Base-by-base conservation (phyloP, 2,797 vertebrate species). In the Aplochiton taeniatus region DNA sequence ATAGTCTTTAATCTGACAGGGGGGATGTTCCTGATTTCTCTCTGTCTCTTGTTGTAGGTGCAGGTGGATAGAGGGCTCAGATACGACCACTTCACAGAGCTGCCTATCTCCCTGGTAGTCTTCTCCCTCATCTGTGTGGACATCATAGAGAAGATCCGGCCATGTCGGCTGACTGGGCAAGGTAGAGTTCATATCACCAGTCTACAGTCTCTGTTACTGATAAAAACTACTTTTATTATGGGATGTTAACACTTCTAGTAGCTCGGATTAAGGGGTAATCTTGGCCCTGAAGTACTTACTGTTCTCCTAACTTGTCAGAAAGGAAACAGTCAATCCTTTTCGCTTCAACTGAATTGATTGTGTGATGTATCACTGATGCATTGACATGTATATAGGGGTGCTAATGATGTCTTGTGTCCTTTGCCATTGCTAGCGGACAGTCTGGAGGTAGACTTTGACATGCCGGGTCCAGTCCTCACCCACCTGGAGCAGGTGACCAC, bases 41-140 rank as follows among this genome's bases (percentile, higher is more conserved):
- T 48, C 2, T 41, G n/a, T 60, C 50, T 20, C 46, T 65, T 66
- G 53, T 77, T 70, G 66, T 69, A 94, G 94, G 81, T 94, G 74
- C 92, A 93, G 80, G 78, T 87, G 77, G 86, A 87, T 58, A 0
- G 1, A 4, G 54, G 56, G 17, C 0, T 12, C 1, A 4, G 0
- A 0, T 52, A 67, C 0, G 87, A 93, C n/a, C 54, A 45, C 45
- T 90, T 94, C 46, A 44, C 75, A 4, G 93, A 95, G 76, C 65
- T 94, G 20, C 91, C 92, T 0, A 88, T 93, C 1, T 95, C 94
- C 45, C 66, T 95, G 82, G 91, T 95, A 66, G 74, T 95, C 17
- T 76, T 89, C 47, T 90, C 74, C 16, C 87, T 95, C 76, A 85
- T 95, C 62, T 56, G 88, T 61, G 87, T 93, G 73, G 94, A 94